Evolutionary conservation across 2,113 vertebrate genomes (phyloP).

Genomic region (Microcebus murinus): DNA sequence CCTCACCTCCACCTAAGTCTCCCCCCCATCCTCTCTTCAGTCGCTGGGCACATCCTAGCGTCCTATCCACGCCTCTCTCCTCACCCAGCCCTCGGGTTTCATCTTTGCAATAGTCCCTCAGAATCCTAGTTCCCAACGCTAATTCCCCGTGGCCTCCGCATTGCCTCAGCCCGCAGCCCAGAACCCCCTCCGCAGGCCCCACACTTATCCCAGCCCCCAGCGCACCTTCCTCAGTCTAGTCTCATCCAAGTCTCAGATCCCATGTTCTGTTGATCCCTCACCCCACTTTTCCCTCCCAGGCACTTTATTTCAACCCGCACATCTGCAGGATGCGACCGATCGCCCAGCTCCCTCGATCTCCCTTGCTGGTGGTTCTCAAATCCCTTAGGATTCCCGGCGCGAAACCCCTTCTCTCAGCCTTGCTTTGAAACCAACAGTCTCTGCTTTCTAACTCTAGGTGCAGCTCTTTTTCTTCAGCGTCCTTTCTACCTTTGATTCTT

Average conservation of each 20-base stretch:
- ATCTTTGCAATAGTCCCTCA: background rate
- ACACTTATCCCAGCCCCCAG: background rate
- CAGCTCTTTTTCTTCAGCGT: background rate
- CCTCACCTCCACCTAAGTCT: background rate
- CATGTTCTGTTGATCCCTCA: background rate
- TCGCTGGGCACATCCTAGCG: background rate
- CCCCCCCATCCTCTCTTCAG: no score
- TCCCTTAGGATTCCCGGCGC: background rate
- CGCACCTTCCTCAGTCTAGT: background rate
- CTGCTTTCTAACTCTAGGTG: background rate
- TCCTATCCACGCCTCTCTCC: background rate
- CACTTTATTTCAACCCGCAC: background rate
- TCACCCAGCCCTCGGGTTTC: background rate
- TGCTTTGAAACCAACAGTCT: background rate
- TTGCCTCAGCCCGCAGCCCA: background rate
- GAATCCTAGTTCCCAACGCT: background rate
- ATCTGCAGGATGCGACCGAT: background rate
- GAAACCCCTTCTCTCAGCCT: background rate
- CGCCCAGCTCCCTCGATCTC: background rate
- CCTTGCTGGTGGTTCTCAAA: background rate
- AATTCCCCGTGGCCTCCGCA: background rate
- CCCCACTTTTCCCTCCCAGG: background rate
- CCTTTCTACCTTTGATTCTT: background rate
- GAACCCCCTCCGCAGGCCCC: background rate
- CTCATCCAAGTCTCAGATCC: background rate